Evolutionary conservation across 2,797 vertebrate species (phyloP).

Genomic region (Petrocephalus sullivani): DNA sequence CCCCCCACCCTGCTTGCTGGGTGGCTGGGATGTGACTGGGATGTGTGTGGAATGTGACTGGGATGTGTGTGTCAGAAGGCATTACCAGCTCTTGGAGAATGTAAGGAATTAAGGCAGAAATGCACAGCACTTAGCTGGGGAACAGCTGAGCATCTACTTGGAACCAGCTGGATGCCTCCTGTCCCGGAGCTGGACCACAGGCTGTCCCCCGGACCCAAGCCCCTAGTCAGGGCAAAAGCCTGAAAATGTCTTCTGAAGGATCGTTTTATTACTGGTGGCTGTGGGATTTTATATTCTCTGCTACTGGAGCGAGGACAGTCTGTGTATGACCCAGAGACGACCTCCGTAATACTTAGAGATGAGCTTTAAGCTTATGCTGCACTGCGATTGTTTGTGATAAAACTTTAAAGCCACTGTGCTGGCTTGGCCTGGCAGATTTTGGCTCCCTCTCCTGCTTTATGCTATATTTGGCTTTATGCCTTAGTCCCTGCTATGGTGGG

Average conservation of each 20-base stretch:
- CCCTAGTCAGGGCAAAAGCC: not conserved
- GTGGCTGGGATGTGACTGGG: not conserved
- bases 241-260: not conserved
- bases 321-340: not conserved
- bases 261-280: not conserved
- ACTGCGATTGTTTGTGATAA: not conserved
- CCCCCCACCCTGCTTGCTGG: not conserved
- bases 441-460: not conserved
- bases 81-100: conserved; percentile 31
- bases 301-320: not conserved
- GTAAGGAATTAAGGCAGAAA: conserved; percentile 39
- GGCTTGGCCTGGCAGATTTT: not conserved
- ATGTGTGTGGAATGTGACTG: not conserved
- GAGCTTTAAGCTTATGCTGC: not conserved
- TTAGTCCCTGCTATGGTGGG: not conserved
- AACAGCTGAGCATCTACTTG: conserved; percentile 47
- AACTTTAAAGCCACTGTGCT: not conserved
- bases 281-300: not conserved
- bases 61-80: not conserved
- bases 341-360: not conserved
- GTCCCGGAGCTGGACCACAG: not conserved
- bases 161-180: conserved; percentile 8
- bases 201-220: not conserved
- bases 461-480: not conserved
- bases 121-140: conserved; percentile 30